phyloP scores from a whole-genome alignment of 2,113 vertebrate genomes.

The Pachyramphus minor region DNA sequence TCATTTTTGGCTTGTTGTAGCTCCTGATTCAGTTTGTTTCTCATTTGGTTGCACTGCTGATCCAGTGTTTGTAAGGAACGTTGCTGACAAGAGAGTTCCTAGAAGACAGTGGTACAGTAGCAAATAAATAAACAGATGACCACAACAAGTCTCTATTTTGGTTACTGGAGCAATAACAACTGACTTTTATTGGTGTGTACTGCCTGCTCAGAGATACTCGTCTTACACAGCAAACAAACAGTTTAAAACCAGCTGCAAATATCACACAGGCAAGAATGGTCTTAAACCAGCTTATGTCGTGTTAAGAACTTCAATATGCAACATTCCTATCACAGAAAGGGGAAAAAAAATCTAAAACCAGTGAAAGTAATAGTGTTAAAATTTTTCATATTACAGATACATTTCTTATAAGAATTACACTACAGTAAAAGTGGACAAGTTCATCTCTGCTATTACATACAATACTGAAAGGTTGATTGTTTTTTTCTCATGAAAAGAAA shows the following conservation, averaged over 20 bases:
- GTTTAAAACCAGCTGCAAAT: neutral
- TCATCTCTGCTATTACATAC: neutral
- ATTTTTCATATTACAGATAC: neutral
- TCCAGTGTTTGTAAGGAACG: slow-evolving; percentile 77
- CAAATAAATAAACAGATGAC: neutral
- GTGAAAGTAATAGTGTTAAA: neutral
- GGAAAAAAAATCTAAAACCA: neutral
- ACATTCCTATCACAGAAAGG: neutral
- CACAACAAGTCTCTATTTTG: neutral
- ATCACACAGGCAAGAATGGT: neutral
- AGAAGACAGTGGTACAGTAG: neutral
- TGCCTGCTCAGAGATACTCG: neutral
- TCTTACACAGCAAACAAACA: neutral
- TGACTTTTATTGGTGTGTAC: neutral
- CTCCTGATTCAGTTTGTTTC: slow-evolving; percentile 81
- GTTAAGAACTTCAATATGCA: neutral
- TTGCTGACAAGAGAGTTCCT: slow-evolving; percentile 84
- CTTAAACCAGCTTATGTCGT: neutral
- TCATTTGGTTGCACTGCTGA: slow-evolving; percentile 79
- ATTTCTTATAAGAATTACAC: neutral
- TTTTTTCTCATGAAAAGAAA: neutral
- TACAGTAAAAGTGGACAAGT: neutral
- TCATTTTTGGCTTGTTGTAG: slow-evolving; percentile 84
- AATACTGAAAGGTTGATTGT: neutral
- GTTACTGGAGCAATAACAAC: neutral